These are phyloP conservation scores for Globia sparganii DNA, from an alignment of 2,888 invertebrate genomes.

Conservation along the genomic window DNA sequence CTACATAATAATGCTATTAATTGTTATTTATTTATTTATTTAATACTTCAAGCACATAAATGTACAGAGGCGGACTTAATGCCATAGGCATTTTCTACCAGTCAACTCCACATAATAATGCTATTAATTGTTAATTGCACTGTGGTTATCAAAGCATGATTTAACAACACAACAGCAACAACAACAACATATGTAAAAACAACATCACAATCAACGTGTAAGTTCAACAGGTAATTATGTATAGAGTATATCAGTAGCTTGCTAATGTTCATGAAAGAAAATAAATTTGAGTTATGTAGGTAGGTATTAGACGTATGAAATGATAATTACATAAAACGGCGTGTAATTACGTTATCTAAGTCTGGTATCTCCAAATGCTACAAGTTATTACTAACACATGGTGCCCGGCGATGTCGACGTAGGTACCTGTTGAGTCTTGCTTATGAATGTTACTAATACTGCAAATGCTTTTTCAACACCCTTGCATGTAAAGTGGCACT, in stretches of 20 bases:
- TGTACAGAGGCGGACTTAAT: too few relatives aligned
- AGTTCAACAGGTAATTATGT: background rate
- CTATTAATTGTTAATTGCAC: background rate
- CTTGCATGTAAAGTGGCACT: too few relatives aligned
- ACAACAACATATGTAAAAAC: background rate
- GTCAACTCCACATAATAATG: background rate
- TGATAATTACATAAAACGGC: conserved; percentile 8
- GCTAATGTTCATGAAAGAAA: conserved; percentile 16
- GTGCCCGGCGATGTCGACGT: background rate
- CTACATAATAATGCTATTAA: background rate
- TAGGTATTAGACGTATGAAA: background rate
- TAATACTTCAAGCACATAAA: too few relatives aligned
- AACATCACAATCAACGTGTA: background rate
- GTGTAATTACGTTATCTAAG: conserved; percentile 35
- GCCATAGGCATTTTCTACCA: too few relatives aligned
- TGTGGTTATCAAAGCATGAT: background rate
- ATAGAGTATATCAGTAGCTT: background rate
- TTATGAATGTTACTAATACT: conserved; percentile 3
- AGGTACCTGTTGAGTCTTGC: conserved; percentile 1
- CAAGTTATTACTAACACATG: conserved; percentile 29
- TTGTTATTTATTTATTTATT: too few relatives aligned
- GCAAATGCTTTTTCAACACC: background rate
- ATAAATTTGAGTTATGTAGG: background rate
- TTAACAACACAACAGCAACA: background rate
- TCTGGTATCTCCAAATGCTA: conserved; percentile 41